phyloP scores from a whole-genome alignment of 2,797 vertebrate genomes.

The Monodelphis domestica region DNA sequence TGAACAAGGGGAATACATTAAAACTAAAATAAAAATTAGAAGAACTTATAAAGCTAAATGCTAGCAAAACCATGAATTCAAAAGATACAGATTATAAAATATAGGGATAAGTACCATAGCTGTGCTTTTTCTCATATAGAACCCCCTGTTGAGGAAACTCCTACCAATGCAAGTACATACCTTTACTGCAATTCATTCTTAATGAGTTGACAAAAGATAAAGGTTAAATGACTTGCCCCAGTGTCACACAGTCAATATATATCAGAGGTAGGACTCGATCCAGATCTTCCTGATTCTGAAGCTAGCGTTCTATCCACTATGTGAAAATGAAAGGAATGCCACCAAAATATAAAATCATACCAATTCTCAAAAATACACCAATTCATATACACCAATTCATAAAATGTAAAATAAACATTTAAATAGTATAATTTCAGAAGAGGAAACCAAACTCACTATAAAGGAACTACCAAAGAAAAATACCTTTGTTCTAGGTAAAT shows the following conservation, averaged over 20 bases:
- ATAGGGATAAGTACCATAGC: not conserved
- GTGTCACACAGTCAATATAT: too few relatives aligned
- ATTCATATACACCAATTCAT: not conserved
- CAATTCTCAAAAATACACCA: not conserved
- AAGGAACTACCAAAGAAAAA: not conserved
- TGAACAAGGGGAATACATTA: not conserved
- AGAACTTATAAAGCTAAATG: not conserved
- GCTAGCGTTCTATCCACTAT: too few relatives aligned
- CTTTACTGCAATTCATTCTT: not conserved
- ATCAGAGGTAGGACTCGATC: too few relatives aligned
- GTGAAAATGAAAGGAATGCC: too few relatives aligned
- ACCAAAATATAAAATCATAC: too few relatives aligned
- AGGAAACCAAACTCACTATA: not conserved
- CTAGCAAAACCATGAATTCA: not conserved
- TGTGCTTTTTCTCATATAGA: not conserved
- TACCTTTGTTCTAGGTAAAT: not conserved
- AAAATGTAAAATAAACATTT: not conserved
- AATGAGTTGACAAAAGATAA: not conserved
- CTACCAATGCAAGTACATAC: not conserved
- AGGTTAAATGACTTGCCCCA: too few relatives aligned
- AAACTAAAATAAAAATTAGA: not conserved
- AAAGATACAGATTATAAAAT: not conserved
- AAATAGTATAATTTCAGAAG: not conserved
- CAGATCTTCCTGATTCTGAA: too few relatives aligned
- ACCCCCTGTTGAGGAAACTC: not conserved